A percentile compares a stretch with the other conserved stretches of the same genome.
Evolutionary conservation across 2,113 vertebrate species (phyloP).

Genomic region (Charina bottae): DNA sequence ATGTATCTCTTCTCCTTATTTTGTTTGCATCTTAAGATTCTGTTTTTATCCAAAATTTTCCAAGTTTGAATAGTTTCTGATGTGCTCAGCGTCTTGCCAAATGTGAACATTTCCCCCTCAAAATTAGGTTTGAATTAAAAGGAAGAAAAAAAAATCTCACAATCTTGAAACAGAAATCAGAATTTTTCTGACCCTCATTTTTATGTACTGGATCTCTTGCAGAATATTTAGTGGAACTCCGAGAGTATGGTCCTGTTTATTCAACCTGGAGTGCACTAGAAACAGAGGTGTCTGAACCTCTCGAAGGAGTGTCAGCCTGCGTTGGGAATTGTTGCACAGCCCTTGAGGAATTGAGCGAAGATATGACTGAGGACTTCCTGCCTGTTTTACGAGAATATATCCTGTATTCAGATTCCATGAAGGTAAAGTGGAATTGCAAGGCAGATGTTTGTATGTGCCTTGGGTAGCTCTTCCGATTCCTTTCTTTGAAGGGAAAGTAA

Average conservation of each 20-base stretch:
- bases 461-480: neutral
- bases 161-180: neutral
- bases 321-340: conserved; percentile 84
- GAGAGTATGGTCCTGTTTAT: conserved; percentile 92
- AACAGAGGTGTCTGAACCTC: conserved; percentile 83
- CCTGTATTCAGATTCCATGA: conserved; percentile 95
- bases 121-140: neutral
- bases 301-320: conserved; percentile 88
- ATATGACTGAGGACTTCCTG: conserved; percentile 93
- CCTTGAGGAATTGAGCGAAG: conserved; percentile 90
- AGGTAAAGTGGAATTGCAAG: conserved; percentile 76
- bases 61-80: neutral
- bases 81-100: neutral
- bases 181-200: neutral
- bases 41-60: neutral
- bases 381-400: conserved; percentile 94
- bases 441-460: rapidly evolving
- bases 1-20: neutral
- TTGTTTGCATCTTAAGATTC: neutral
- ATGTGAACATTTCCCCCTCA: neutral
- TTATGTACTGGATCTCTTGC: conserved; percentile 1
- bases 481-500: neutral
- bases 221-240: conserved; percentile 94
- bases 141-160: neutral
- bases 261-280: conserved; percentile 88